Evolutionary conservation across 2,797 vertebrate species (phyloP), one percentile per base, ranked within the genome.

Genomic region (Crypturellus tataupa): DNA sequence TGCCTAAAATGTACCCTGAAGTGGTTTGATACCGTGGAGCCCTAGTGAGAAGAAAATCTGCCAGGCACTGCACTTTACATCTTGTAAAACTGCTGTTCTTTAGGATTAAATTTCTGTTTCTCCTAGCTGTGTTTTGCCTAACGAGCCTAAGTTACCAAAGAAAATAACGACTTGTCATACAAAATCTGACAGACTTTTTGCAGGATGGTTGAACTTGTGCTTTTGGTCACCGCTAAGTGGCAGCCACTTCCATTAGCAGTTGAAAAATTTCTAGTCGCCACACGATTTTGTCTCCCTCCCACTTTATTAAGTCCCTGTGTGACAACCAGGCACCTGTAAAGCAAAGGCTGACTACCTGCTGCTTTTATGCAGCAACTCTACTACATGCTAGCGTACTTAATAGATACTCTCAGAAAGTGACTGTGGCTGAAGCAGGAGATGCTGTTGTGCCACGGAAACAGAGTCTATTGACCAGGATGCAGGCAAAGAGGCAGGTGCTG

Each of bases 201-300:
- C 56, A 70, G 39, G 56, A 79, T 33, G 78, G 51, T 37, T 72
- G 59, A 86, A 67, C 12, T 20, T 72, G 60, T 58, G 51, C 53
- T 87, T 92, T 33, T 62, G 83, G 42, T 27, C 63, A 76, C 33
- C 59, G 72, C 5, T 51, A 78, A 91, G 81, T 60, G 81, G 53
- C 64, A 95, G 75, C 55, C 88, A 85, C n/a, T 70, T 94, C 46
- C 51, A 94, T 94, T 82, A 92, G 39, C 77, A 92, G 55, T 2
- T 82, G 60, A 59, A 58, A 87, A 59, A 85, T 59, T 69, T 88
- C 47, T 24, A 29, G 44, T 64, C 49, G 75, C 3, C 19, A 21
- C 7, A 16, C 0, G 3, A 67, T 58, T 73, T 81, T n/a, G 35
- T 94, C 59, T 91, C 37, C 39, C 25, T 58, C 42, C 16, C 40